These are phyloP conservation scores for Telmatochromis brichardi DNA, from an alignment of 2,113 vertebrate genomes.

Conservation along the genomic window DNA sequence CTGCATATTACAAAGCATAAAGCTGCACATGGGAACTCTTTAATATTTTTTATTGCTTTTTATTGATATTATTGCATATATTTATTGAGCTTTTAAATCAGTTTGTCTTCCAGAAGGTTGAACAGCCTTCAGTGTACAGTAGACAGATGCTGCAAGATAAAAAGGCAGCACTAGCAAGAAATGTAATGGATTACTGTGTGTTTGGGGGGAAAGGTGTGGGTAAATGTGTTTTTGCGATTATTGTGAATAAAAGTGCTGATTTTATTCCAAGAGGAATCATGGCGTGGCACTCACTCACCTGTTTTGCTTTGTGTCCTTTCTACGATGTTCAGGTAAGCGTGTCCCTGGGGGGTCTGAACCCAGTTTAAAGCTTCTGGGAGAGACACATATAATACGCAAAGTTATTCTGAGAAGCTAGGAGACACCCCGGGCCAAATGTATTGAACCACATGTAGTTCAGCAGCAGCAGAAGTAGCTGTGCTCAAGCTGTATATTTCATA, in stretches of 20 bases:
- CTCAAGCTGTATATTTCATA: fast-evolving
- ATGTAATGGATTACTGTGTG: background rate
- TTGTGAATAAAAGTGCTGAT: background rate
- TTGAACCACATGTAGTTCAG: background rate
- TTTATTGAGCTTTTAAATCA: background rate
- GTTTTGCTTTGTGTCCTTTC: fast-evolving
- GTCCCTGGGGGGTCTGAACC: background rate
- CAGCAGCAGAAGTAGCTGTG: fast-evolving
- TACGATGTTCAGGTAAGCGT: fast-evolving
- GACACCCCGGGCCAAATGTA: background rate
- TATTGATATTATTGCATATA: background rate
- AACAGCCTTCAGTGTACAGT: background rate
- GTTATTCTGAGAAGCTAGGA: background rate
- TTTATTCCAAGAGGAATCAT: background rate
- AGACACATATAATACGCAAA: background rate
- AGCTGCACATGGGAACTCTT: background rate
- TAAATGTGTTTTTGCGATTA: fast-evolving
- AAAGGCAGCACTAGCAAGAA: background rate
- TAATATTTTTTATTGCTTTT: fast-evolving
- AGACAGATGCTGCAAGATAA: background rate
- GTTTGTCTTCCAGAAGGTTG: background rate
- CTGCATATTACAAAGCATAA: background rate
- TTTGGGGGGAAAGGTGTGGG: background rate
- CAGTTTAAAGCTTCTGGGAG: background rate
- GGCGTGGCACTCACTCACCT: fast-evolving